Evolutionary conservation across 2,888 invertebrate species (phyloP), one percentile per base, ranked within the genome.

Genomic region (Epirrhoe tristata): DNA sequence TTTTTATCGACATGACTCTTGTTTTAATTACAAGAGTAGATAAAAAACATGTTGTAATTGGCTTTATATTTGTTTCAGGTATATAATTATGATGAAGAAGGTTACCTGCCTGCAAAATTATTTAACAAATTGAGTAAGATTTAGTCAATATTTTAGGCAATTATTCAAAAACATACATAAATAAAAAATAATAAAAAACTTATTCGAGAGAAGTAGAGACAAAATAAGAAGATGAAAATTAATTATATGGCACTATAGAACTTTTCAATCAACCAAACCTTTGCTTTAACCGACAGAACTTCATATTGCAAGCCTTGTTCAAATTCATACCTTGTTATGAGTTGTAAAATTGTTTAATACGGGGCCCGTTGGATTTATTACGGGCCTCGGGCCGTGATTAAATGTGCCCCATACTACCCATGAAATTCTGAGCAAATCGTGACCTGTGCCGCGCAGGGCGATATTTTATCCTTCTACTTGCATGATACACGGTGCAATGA

Each of bases 321-420:
- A n/a, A n/a, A 62, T 68, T 74, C 57, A 67, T 70, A 67, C 66
- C 52, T 68, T 69, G 70, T 75, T 72, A 76, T 73, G 74, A 76
- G 78, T 75, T 73, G 80, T 83, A 82, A 83, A 81, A 81, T 84
- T 80, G 85, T 89, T 86, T 84, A 83, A 87, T 82, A 80, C 76
- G 69, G 74, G 68, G 72, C 74, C 72, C 74, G 68, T 69, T 72
- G 78, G 73, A 76, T 88, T 89, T 85, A 87, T 86, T 77, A 79
- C 79, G 75, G 79, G 65, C 74, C 70, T 75, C 76, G 76, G 77
- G 76, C 76, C 80, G 82, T 90, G 90, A 90, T 90, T 90, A 90
- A 90, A 86, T 80, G 81, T 77, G 74, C 74, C 64, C 70, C 67
- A 67, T 58, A 48, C 48, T 62, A 31, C 63, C 65, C 66, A 34